These are phyloP conservation scores for Microcebus murinus DNA, from an alignment of 2,113 vertebrate genomes.

Conservation along the genomic window DNA sequence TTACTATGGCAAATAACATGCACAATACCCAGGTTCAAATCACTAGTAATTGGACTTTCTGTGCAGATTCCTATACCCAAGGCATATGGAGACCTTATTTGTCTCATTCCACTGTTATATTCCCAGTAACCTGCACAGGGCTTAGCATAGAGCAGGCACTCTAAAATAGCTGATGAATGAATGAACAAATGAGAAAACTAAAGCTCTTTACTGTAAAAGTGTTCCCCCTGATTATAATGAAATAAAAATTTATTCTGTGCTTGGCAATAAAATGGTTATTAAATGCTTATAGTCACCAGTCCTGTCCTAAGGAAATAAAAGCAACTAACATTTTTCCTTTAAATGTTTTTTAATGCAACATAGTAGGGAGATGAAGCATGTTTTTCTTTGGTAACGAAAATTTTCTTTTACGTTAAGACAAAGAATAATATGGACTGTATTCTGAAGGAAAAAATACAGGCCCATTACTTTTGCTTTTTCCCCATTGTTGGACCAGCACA, in stretches of 20 bases:
- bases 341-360: background rate
- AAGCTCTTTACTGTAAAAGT: background rate
- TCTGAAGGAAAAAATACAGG: background rate
- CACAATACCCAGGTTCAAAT: background rate
- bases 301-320: conserved; percentile 33
- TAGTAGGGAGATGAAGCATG: background rate
- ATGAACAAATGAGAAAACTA: background rate
- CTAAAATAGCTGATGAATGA: background rate
- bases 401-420: conserved; percentile 21
- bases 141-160: background rate
- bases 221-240: background rate
- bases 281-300: conserved; percentile 7
- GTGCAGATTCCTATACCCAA: background rate
- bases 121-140: background rate
- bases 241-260: background rate
- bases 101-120: background rate
- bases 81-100: background rate
- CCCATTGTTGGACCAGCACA: background rate
- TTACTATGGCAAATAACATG: background rate
- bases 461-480: background rate
- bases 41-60: background rate
- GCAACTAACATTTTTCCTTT: background rate
- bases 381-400: conserved; percentile 29
- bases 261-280: conserved; percentile 31
- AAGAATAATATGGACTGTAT: background rate